These are phyloP conservation scores for Dasypogon diadema DNA, from an alignment of 2,888 invertebrate species.

Conservation along the genomic window DNA sequence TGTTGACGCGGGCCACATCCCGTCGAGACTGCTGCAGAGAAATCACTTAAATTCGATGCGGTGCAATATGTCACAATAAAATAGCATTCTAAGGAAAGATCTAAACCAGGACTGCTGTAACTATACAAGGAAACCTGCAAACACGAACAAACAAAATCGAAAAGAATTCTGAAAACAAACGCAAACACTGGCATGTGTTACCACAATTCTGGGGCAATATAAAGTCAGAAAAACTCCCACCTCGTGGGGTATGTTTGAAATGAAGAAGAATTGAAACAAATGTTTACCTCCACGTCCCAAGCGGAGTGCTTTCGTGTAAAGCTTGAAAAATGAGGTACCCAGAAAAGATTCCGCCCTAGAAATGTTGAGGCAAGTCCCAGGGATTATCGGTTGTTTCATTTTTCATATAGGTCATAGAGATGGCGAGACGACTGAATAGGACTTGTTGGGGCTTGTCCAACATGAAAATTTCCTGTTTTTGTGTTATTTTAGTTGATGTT, in stretches of 20 bases:
- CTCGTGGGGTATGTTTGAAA: not conserved
- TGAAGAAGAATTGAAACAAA: conserved; percentile 39
- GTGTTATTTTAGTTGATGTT: not conserved
- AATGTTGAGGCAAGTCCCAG: not conserved
- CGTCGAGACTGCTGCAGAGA: conserved; percentile 10
- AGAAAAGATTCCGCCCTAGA: conserved; percentile 9
- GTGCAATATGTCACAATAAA: conserved; percentile 33
- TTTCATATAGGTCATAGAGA: conserved; percentile 15
- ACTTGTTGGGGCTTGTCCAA: conserved; percentile 17
- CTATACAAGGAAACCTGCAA: not conserved
- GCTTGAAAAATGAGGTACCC: conserved; percentile 29
- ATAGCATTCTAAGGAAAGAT: not conserved
- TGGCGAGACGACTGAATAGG: too few relatives aligned
- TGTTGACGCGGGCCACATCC: not conserved
- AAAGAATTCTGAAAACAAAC: not conserved
- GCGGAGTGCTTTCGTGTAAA: not conserved
- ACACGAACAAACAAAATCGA: not conserved
- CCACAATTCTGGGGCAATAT: conserved; percentile 8
- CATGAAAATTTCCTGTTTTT: not conserved
- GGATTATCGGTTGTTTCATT: conserved; percentile 30
- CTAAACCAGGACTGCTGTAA: not conserved
- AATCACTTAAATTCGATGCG: conserved; percentile 20
- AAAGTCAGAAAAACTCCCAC: conserved; percentile 2
- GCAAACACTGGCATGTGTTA: not conserved
- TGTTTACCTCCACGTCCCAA: not conserved